Evolutionary conservation across 2,888 invertebrate species (phyloP).

Genomic region (Coelopa pilipes): DNA sequence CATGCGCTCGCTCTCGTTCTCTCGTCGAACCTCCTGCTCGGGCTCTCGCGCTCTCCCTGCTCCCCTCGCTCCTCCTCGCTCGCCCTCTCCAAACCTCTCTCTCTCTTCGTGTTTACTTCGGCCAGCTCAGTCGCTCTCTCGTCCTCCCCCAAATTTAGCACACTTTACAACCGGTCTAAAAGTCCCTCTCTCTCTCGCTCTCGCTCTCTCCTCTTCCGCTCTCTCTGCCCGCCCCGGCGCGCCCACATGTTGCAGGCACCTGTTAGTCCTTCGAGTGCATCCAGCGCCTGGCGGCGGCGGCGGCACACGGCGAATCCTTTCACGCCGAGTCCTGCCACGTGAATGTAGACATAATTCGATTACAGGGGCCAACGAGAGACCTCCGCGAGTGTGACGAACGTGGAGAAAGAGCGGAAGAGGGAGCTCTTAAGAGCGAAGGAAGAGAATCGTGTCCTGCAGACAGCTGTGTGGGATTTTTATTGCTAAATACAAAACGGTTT

Average conservation of each 20-base stretch:
- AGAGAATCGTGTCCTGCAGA: no score
- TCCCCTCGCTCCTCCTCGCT: constrained; percentile 35
- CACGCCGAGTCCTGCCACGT: constrained; percentile 29
- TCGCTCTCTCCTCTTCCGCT: neutral
- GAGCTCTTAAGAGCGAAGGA: neutral
- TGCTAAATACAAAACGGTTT: no score
- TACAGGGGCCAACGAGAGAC: constrained; percentile 8
- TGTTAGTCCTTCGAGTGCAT: constrained; percentile 45
- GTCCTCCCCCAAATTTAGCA: constrained; percentile 19
- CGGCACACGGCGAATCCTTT: constrained; percentile 11
- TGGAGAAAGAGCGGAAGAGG: neutral
- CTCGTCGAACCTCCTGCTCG: neutral
- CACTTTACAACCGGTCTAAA: constrained; percentile 37
- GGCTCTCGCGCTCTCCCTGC: neutral
- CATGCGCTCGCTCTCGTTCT: neutral
- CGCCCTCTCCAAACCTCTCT: constrained; percentile 12
- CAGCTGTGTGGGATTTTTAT: no score
- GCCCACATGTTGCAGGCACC: constrained; percentile 45
- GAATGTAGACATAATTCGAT: constrained; percentile 36
- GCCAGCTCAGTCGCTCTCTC: neutral
- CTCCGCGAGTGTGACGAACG: neutral
- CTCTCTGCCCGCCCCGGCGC: constrained; percentile 40
- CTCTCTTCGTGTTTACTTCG: constrained; percentile 19
- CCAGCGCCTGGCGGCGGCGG: neutral
- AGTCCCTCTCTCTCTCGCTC: neutral